Conservation (phyloP, 1,140 invertebrate species). For the Pristionchus pacificus region DNA sequence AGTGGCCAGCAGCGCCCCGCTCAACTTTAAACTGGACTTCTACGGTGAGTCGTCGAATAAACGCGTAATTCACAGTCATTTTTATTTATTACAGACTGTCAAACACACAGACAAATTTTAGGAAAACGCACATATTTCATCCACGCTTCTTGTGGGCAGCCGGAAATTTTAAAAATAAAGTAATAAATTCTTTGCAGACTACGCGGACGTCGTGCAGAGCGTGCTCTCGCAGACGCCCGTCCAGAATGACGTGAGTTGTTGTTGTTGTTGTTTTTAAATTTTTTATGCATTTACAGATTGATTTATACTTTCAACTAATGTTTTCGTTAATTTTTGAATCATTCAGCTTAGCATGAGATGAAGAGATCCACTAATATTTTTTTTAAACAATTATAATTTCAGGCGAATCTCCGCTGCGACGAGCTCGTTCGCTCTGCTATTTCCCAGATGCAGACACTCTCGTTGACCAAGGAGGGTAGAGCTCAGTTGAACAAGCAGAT, state of each 20-base stretch:
- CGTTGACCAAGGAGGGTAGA: constrained; percentile 9
- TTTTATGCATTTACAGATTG: no score
- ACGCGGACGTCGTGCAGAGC: constrained; percentile 26
- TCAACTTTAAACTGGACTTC: constrained; percentile 67
- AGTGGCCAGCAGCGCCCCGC: constrained; percentile 59
- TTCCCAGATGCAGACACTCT: constrained; percentile 25
- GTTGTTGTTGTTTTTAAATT: no score
- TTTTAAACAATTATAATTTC: constrained; percentile 17
- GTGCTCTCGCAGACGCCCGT: constrained; percentile 22
- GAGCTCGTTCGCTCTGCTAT: constrained; percentile 18
- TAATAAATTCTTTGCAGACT: constrained; percentile 20
- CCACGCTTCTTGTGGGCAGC: no score
- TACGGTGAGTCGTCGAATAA: constrained; percentile 13
- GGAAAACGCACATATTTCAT: no score
- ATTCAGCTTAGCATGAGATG: no score
- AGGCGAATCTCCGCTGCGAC: constrained; percentile 16
- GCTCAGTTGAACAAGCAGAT: constrained; percentile 21
- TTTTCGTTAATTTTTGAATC: no score
- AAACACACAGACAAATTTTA: no score
- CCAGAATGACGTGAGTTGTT: constrained; percentile 10
- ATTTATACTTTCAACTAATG: no score
- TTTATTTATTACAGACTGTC: no score
- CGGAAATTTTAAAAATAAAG: no score
- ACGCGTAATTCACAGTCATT: background rate
- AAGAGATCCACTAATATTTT: background rate